Base-by-base conservation (phyloP, 2,888 invertebrate genomes). In the Chaetogeoica ovagalla region DNA sequence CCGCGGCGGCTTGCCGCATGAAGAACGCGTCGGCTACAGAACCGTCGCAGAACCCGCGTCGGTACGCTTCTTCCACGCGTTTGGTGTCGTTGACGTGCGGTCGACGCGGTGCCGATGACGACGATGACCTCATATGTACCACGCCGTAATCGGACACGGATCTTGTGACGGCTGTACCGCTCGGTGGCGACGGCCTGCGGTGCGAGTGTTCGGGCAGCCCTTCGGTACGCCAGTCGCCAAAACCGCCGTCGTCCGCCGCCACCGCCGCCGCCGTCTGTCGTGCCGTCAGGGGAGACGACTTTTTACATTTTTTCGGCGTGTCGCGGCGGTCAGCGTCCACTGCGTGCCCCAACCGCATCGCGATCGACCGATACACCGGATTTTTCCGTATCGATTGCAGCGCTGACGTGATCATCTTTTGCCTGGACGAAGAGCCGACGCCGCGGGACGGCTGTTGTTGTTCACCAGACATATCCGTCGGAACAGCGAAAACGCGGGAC, bases 331-430 rank as follows among this genome's bases (percentile, higher is more conserved):
- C 48, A 1, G 3, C 39, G 43, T 69, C 63, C 37, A 19, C 21
- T n/a, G 57, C 43, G 55, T 71, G 55, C 0, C 79, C 79, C 8
- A 79, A 23, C 37, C 79, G 79, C 57, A 43, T 57, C 23, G 55
- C 71, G n/a, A 79, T 79, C 23, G 79, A 79, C 81, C 87, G 86
- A 84, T 87, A 87, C 84, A 87, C 86, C 72, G 87, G 85, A 82
- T 85, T 86, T 82, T 86, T 85, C 62, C 86, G 85, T 57, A 87
- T 82, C 57, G 83, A 57, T 73, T 84, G 83, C 23, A 83, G 79
- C 17, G 82, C 79, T 13, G 82, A 82, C 13, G 76, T 76, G 57
- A 82, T 76, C 52, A 82, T 82, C 60, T 82, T 83, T 57, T 83
- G 82, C 37, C 82, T 48, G 62, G 82, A 81, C 13, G 60, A 73